Evolutionary conservation across 2,113 vertebrate species (phyloP), one percentile per base, ranked within the genome.

Genomic region (Oncorhynchus nerka): DNA sequence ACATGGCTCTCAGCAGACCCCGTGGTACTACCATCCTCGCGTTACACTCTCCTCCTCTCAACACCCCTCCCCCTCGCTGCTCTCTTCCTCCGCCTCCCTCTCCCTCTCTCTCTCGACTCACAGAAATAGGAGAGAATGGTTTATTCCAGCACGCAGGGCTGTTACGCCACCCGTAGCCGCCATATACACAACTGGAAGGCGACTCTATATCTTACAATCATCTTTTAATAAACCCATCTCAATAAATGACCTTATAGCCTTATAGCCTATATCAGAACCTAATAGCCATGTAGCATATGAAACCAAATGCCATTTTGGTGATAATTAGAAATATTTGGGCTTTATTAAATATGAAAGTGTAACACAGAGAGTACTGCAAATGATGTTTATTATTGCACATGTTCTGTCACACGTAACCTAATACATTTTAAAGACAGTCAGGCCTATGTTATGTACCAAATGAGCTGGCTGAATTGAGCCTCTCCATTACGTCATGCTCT

Each of bases 1-100:
- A 96, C 95, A 96, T 96, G 95, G 96, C 96, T 97, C 92, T 80
- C 59, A 87, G 88, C 89, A 87, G 86, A 92, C 86, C 90, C 90
- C 79, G 88, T 93, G 92, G 92, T 91, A 88, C 89, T 86, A 87
- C 82, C 86, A 87, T 89, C 86, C 88, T 85, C 76, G 39, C 78
- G 75, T 75, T 70, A 80, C 80, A 80, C 81, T 73, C 84, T 85
- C 85, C 81, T 73, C 84, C 83, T 84, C 81, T 87, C 81, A 79
- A 72, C 75, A 87, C 92, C 90, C 93, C 85, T 88, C 90, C 84
- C 83, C 86, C 83, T 71, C 51, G 9, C 73, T 76, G 69, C 85
- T 76, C 74, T 74, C 81, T 75, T 84, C 79, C 39, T 39, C 9
- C 9, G 9, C 39, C 39, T 45, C 39, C 9, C 77, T 32, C 39